Conservation (phyloP, 2,888 invertebrate species). For the Troilus luridus region DNA sequence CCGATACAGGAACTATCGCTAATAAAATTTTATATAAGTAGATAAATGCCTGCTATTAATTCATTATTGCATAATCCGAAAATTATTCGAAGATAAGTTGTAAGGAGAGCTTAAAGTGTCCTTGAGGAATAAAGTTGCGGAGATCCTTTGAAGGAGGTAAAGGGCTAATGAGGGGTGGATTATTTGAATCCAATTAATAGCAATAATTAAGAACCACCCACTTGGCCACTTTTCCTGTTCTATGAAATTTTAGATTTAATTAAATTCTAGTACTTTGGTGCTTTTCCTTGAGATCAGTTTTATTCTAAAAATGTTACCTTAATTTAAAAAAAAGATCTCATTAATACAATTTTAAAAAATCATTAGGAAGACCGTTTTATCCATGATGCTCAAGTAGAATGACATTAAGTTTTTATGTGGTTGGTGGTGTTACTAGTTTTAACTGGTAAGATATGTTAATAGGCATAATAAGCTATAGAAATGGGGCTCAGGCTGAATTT, state of each 20-base stretch:
- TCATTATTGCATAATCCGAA: neutral
- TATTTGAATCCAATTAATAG: conserved; percentile 39
- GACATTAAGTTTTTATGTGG: no score
- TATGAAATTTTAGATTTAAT: neutral
- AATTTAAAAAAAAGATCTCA: no score
- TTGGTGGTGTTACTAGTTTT: no score
- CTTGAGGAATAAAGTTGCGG: neutral
- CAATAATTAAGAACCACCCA: neutral
- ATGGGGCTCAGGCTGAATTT: no score
- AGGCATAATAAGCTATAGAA: no score
- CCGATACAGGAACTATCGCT: neutral
- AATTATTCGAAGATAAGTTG: neutral
- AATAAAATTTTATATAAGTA: neutral
- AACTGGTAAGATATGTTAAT: no score
- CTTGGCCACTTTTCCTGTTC: neutral
- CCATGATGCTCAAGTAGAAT: no score
- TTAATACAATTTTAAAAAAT: no score
- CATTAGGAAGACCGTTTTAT: no score
- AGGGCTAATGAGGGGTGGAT: conserved; percentile 3
- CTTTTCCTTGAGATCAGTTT: neutral
- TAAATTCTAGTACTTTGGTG: neutral
- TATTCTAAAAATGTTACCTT: neutral
- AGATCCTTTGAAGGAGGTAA: neutral
- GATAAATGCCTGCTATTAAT: neutral
- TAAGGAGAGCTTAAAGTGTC: neutral